These are phyloP conservation scores for Pachyseris speciosa DNA, from an alignment of 64 coral and sea anemone genomes.

Conservation along the genomic window DNA sequence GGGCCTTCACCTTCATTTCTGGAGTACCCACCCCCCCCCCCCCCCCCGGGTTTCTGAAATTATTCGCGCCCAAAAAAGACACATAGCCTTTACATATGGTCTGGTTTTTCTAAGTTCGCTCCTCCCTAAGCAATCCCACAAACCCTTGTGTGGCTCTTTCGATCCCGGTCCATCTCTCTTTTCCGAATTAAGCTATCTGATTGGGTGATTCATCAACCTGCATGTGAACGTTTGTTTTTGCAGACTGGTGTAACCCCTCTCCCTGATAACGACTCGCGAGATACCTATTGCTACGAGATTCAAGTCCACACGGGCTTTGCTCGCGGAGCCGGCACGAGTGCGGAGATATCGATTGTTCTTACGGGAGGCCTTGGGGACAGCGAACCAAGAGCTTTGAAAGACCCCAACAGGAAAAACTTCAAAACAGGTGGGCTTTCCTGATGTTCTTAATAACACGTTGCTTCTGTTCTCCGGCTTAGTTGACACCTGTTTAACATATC, in stretches of 20 bases:
- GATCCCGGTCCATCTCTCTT: neutral
- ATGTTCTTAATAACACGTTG: neutral
- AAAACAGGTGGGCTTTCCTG: constrained; percentile 16
- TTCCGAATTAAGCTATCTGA: no score
- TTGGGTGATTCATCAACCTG: neutral
- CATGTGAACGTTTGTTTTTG: neutral
- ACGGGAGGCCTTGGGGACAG: constrained; percentile 70
- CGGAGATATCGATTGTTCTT: constrained; percentile 75
- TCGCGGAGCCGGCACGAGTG: constrained; percentile 76
- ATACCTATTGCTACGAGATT: constrained; percentile 74
- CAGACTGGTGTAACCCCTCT: constrained; percentile 74
- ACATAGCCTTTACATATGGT: no score
- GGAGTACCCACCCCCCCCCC: no score
- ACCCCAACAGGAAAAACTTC: constrained; percentile 72
- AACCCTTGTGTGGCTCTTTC: no score
- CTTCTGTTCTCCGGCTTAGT: no score
- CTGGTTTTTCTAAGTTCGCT: no score
- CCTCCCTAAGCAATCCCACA: no score
- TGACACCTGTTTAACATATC: no score
- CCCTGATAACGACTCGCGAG: constrained; percentile 74
- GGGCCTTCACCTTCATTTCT: no score
- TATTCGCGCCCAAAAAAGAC: no score
- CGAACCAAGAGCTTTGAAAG: constrained; percentile 71
- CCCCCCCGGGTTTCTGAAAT: no score
- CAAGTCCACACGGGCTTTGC: constrained; percentile 81